Evolutionary conservation across 2,888 invertebrate species (phyloP).

Genomic region (Sepioteuthis lessoniana): DNA sequence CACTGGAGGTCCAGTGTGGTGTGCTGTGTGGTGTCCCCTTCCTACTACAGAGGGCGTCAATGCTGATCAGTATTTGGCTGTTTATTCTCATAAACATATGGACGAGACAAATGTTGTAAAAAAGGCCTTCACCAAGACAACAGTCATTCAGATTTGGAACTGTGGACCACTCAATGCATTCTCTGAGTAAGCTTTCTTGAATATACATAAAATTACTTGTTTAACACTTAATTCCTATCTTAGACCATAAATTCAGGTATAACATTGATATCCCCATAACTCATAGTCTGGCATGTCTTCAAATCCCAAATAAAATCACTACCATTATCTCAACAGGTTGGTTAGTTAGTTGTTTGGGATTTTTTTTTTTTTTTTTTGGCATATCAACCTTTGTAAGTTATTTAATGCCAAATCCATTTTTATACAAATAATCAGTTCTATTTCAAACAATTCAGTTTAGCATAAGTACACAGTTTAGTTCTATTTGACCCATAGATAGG

Average conservation of each 20-base stretch:
- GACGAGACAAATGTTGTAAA: slow-evolving; percentile 34
- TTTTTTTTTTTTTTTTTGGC: too few species aligned
- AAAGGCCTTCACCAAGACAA: slow-evolving; percentile 39
- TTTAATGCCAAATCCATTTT: too few species aligned
- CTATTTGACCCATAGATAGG: too few species aligned
- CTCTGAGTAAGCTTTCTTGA: neutral
- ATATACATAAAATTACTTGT: neutral
- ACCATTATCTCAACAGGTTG: too few species aligned
- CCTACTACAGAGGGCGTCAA: slow-evolving; percentile 37
- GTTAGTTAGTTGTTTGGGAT: too few species aligned
- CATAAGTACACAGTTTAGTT: too few species aligned
- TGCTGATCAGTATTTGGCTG: slow-evolving; percentile 45
- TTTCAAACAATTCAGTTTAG: too few species aligned
- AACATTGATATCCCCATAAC: neutral
- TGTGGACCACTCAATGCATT: slow-evolving; percentile 46
- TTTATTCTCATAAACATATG: slow-evolving; percentile 46
- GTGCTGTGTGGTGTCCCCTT: slow-evolving; percentile 46
- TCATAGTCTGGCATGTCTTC: too few species aligned
- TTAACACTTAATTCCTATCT: neutral
- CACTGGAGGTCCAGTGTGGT: slow-evolving; percentile 44
- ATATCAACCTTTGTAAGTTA: too few species aligned
- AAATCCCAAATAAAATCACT: neutral
- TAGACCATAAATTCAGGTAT: neutral
- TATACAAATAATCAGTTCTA: too few species aligned
- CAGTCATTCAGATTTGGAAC: slow-evolving; percentile 44